Base-by-base conservation (phyloP, 2,888 invertebrate genomes). In the Anorthoa munda region DNA sequence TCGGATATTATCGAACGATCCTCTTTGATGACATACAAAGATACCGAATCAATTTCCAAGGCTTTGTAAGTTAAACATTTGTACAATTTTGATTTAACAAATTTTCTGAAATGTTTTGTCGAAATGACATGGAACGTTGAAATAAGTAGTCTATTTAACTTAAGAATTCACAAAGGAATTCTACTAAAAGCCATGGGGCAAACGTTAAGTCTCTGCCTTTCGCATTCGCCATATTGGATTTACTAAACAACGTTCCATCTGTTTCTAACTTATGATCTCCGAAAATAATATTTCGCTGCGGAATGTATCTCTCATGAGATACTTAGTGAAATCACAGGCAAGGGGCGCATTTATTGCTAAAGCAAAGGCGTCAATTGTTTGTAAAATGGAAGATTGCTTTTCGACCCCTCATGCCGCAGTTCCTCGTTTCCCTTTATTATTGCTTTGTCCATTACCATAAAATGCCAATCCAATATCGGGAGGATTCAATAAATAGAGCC, bases 361-460 rank as follows among this genome's bases (percentile, higher is more conserved):
- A 66, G 71, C 45, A 66, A 51, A 74, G 61, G 45, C 65, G 60
- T 23, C 65, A 66, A 73, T 72, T 68, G 70, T 73, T 77, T 71
- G 72, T 66, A 45, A 77, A 82, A 77, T 65, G 46, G 61, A 63
- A 74, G 66, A 81, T 78, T 61, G 72, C 68, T 75, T 82, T 59
- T 69, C 66, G 60, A 75, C 58, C 83, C 73, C 66, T 56, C 53
- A 48, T 46, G 46, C 71, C 51, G 13, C 50, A 72, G 48, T 67
- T 67, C 60, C 59, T 46, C 56, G 71, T 53, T 64, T 63, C 31
- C 69, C 65, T 65, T 65, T 74, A 77, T 81, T 74, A 74, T 60
- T 67, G 66, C 72, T 60, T 60, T 71, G 70, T 75, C 79, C 66
- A 78, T 83, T 83, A 69, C 68, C 81, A 79, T 81, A 81, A 77